phyloP scores from a whole-genome alignment of 2,888 invertebrate species.

The Leptogaster cylindrica region DNA sequence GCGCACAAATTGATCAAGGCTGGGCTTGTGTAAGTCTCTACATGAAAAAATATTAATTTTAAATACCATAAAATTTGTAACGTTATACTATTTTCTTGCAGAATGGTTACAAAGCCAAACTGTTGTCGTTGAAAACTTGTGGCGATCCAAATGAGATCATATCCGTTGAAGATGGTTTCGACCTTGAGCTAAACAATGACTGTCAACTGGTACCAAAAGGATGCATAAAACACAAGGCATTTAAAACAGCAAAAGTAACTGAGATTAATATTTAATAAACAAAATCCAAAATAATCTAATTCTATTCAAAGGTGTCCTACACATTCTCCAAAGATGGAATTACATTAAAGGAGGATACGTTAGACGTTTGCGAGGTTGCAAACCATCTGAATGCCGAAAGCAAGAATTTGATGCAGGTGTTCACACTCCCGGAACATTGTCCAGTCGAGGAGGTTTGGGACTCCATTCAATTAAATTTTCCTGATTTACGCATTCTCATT shows the following conservation, averaged over 20 bases:
- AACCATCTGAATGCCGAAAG: slow-evolving; percentile 51
- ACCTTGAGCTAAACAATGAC: slow-evolving; percentile 58
- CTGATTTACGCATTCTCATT: background rate
- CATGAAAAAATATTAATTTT: no score
- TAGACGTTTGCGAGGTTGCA: slow-evolving; percentile 60
- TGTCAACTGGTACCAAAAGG: slow-evolving; percentile 62
- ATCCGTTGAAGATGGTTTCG: slow-evolving; percentile 53
- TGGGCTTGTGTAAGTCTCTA: no score
- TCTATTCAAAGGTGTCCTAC: no score
- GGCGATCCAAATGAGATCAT: slow-evolving; percentile 55
- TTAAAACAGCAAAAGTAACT: slow-evolving; percentile 58
- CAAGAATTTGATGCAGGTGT: slow-evolving; percentile 56
- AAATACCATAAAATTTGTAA: background rate
- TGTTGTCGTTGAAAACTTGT: slow-evolving; percentile 57
- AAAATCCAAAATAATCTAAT: no score
- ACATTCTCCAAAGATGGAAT: slow-evolving; percentile 61
- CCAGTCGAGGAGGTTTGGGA: slow-evolving; percentile 57
- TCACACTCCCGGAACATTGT: slow-evolving; percentile 61
- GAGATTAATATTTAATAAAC: background rate
- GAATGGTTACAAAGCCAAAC: slow-evolving; percentile 59
- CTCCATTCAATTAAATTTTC: background rate
- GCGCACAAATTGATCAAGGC: no score
- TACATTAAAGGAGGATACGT: slow-evolving; percentile 59
- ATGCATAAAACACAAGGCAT: slow-evolving; percentile 59
- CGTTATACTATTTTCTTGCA: slow-evolving; percentile 43